Evolutionary conservation across 1,140 invertebrate genomes (phyloP), one percentile per base, ranked within the genome.

Genomic region (Archegozetes longisetosus): DNA sequence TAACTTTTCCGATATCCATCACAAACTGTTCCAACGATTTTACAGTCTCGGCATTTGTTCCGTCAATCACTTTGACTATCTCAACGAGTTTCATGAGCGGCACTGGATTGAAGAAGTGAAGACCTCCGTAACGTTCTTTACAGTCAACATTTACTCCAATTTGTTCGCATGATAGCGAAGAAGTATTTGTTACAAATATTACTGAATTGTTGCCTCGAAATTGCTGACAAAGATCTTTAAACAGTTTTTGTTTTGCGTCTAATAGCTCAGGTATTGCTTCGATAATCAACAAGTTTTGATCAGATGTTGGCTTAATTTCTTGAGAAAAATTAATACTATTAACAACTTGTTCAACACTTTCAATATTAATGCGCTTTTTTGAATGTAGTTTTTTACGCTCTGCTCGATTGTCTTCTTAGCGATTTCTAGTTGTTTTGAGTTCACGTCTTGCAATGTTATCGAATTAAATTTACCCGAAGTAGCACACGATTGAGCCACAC

Each of bases 61-160:
- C n/a, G 54, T 84, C 78, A 12, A 50, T 12, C 1, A 40, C 27
- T 49, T 27, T 40, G 47, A 66, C 63, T 62, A 79, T 75, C 75
- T 92, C 88, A 4, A 93, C 71, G 0, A 93, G 74, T 68, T 88
- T 88, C 88, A 93, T 92, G 26, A 92, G 78, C 1, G 88, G 86
- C 1, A 88, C 89, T 14, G 89, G 89, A 73, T 91, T 92, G 72
- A 93, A 93, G 72, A 92, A 93, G 73, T 93, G 88, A 14, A 62
- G 40, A 25, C 61, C 61, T 2, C 26, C 53, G 23, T 29, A 61
- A 20, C 49, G 47, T 6, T 14, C 28, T 26, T 51, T 49, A 32
- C 29, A 51, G 2, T 22, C 6, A 29, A 63, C 53, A 51, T 55
- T 3, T 55, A 65, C 63, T n/a, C 83, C 81, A 67, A 94, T 91